Percentiles rank a stretch among this genome's conserved stretches.
Evolutionary conservation across 2,797 vertebrate genomes (phyloP).

Genomic region (Mormyrus hasselquistii): DNA sequence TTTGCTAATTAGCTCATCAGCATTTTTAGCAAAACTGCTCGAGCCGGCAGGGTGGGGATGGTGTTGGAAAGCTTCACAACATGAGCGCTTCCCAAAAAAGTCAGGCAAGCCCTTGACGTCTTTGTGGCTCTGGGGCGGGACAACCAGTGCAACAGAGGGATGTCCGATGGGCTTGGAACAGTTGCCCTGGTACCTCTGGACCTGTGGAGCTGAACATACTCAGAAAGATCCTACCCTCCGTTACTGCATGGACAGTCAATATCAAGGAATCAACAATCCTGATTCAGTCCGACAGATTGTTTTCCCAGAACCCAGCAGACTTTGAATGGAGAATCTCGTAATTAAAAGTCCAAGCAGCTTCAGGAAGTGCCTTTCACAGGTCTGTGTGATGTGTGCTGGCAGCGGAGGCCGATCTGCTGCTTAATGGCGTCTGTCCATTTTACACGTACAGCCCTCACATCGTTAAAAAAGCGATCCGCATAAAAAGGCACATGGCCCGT

Average conservation of each 20-base stretch:
- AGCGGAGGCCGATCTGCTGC: neutral
- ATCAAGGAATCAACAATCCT: neutral
- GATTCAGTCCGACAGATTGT: neutral
- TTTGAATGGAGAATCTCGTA: neutral
- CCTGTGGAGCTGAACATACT: neutral
- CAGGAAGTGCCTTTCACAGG: neutral
- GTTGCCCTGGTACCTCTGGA: neutral
- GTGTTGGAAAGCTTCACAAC: neutral
- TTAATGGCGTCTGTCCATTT: neutral
- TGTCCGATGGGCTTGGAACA: neutral
- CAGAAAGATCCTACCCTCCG: neutral
- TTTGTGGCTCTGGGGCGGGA: no score
- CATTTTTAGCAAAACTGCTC: neutral
- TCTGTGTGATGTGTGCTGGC: neutral
- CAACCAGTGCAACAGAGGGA: neutral
- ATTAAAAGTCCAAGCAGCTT: neutral
- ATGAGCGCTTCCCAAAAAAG: neutral
- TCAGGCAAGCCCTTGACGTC: neutral
- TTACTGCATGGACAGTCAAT: neutral
- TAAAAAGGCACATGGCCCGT: neutral
- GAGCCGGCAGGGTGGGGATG: neutral
- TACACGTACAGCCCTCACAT: neutral
- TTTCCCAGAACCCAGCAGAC: neutral
- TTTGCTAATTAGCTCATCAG: constrained; percentile 7
- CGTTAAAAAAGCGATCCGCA: neutral